A percentile compares a stretch with the other conserved stretches of the same genome.
These are phyloP conservation scores for Euura saliciscinereae DNA, from an alignment of 1,140 invertebrate genomes.

Conservation along the genomic window DNA sequence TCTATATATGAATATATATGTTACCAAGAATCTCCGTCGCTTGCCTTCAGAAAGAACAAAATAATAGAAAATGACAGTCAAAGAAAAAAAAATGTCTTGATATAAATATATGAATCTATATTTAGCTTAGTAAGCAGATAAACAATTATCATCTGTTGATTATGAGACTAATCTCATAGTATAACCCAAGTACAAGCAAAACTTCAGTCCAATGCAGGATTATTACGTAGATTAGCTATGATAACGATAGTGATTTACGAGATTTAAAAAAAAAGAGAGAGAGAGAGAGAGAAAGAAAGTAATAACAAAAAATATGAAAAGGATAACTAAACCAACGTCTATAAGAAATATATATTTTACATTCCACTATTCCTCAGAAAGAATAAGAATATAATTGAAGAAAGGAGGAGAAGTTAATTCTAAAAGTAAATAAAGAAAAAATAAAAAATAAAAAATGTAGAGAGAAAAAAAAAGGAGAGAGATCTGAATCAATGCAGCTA, in stretches of 20 bases:
- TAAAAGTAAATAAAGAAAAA: neutral
- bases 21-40: constrained; percentile 20
- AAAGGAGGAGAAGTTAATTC: constrained; percentile 14
- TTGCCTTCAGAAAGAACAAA: constrained; percentile 39
- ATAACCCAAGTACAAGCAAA: constrained; percentile 25
- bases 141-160: constrained; percentile 11
- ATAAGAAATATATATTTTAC: neutral
- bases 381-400: constrained; percentile 6
- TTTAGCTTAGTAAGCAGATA: constrained; percentile 13
- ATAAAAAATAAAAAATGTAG: constrained; percentile 10
- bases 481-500: constrained; percentile 44
- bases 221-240: neutral
- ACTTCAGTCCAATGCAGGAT: constrained; percentile 9
- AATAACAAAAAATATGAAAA: too few species aligned
- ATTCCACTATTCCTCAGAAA: neutral
- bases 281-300: neutral
- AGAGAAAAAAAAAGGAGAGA: constrained; percentile 25
- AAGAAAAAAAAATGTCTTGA: constrained; percentile 18
- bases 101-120: constrained; percentile 10
- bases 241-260: constrained; percentile 13
- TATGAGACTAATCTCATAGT: constrained; percentile 27
- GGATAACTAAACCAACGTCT: too few species aligned
- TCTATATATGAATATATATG: constrained; percentile 15
- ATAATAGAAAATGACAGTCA: neutral
- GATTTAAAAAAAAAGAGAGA: neutral